Evolutionary conservation across 2,113 vertebrate species (phyloP).

Genomic region (Balaeniceps rex): DNA sequence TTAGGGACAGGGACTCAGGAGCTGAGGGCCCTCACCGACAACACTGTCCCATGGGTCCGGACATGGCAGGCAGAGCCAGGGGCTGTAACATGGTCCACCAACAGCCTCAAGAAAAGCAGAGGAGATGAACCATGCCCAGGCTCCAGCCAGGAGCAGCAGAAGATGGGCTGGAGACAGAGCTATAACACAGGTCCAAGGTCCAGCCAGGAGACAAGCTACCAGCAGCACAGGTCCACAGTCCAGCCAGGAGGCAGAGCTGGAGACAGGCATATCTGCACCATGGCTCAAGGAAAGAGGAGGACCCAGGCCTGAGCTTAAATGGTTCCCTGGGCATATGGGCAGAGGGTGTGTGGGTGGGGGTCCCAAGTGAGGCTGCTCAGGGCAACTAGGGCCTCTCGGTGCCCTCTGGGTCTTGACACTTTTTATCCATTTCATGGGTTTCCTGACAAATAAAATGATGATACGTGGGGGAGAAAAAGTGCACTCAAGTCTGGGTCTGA

Average conservation of each 20-base stretch:
- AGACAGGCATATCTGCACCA: fast-evolving
- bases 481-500: not conserved
- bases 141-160: not conserved
- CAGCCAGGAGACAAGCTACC: not conserved
- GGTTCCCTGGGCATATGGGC: not conserved
- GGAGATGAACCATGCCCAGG: too few species aligned
- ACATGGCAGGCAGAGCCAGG: fast-evolving
- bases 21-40: not conserved
- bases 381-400: not conserved
- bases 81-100: fast-evolving
- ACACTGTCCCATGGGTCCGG: not conserved
- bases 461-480: fast-evolving
- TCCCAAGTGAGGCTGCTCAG: not conserved
- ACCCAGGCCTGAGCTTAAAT: not conserved
- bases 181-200: not conserved
- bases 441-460: not conserved
- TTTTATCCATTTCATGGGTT: not conserved
- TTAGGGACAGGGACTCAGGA: not conserved
- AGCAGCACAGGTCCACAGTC: not conserved
- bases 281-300: fast-evolving
- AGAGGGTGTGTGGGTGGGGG: fast-evolving
- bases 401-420: not conserved
- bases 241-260: not conserved
- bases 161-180: not conserved
- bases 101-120: not conserved